A percentile compares a stretch with the other conserved stretches of the same genome.
phyloP scores from a whole-genome alignment of 1,140 invertebrate genomes.

The Drosophila tani region DNA sequence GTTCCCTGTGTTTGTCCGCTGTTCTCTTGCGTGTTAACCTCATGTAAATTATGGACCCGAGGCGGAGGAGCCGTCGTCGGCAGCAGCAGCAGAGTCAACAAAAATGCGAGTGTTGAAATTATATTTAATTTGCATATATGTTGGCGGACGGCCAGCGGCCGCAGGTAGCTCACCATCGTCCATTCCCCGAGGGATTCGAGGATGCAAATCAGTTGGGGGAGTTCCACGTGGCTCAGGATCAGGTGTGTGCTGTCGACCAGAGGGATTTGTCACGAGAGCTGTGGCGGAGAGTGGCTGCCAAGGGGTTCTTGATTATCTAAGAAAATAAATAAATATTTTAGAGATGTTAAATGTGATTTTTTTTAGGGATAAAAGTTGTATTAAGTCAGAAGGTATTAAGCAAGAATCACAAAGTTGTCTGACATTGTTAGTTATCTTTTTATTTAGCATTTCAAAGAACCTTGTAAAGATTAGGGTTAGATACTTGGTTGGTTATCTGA shows the following conservation, averaged over 20 bases:
- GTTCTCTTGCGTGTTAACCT: constrained; percentile 76
- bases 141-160: constrained; percentile 39
- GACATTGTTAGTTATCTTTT: not conserved
- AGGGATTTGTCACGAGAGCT: constrained; percentile 31
- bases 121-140: constrained; percentile 80
- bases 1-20: constrained; percentile 44
- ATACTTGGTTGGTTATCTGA: not conserved
- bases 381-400: not conserved
- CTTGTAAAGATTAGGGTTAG: not conserved
- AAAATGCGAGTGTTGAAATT: constrained; percentile 81
- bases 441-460: not conserved
- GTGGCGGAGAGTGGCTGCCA: not conserved
- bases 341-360: not conserved
- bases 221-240: constrained; percentile 40
- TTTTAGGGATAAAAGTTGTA: not conserved
- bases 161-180: constrained; percentile 8
- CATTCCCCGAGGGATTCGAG: constrained; percentile 9
- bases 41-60: constrained; percentile 77
- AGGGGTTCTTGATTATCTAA: not conserved
- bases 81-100: constrained; percentile 56
- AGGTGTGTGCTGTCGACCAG: constrained; percentile 43
- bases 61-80: constrained; percentile 38
- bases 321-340: not conserved
- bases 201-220: constrained; percentile 60
- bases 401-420: not conserved